Percentiles rank a stretch among this genome's conserved stretches.
These are phyloP conservation scores for Streptopelia turtur DNA, from an alignment of 2,797 vertebrate species.

Conservation along the genomic window DNA sequence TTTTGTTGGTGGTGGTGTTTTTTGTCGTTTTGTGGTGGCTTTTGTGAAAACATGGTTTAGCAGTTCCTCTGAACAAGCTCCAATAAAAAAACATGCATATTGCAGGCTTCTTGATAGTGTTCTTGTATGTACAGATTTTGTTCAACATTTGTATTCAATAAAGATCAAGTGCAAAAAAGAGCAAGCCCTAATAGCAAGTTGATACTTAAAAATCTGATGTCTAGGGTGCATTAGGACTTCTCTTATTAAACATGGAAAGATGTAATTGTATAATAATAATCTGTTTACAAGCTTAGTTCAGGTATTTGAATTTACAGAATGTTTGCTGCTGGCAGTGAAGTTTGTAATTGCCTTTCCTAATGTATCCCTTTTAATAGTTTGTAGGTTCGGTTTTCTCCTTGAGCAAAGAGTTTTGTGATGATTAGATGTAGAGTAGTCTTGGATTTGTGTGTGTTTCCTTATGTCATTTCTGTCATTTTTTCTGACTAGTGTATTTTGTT, in stretches of 20 bases:
- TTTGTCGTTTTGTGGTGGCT: too few species aligned
- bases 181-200: neutral
- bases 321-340: neutral
- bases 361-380: neutral
- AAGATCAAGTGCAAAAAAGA: neutral
- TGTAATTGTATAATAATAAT: neutral
- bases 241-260: neutral
- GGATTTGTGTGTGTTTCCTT: neutral
- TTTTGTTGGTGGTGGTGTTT: too few species aligned
- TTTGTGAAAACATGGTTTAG: neutral
- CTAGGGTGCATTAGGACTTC: neutral
- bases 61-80: neutral
- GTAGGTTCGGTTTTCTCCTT: neutral
- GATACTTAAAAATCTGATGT: neutral
- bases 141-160: fast-evolving
- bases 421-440: neutral
- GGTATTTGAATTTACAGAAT: neutral
- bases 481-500: neutral
- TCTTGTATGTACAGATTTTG: fast-evolving
- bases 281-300: neutral
- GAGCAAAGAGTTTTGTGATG: neutral
- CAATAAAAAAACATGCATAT: neutral
- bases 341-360: neutral
- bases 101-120: neutral
- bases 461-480: too few species aligned